Evolutionary conservation across 2,888 invertebrate species (phyloP), one percentile per base, ranked within the genome.

Genomic region (Agrochola lychnidis): DNA sequence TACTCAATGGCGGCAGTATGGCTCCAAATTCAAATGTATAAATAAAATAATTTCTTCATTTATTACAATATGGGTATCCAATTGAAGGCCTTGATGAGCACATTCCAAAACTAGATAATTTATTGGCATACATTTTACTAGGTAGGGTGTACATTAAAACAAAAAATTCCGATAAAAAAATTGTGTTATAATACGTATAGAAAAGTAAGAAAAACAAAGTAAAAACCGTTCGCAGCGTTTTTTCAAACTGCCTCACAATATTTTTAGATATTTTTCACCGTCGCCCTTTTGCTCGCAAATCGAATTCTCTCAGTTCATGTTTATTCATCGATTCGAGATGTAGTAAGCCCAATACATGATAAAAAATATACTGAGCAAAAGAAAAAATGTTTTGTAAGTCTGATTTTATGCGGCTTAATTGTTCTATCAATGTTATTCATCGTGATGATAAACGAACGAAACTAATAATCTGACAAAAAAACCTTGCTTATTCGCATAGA

Each of bases 241-340:
- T 83, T 83, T 64, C 45, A 67, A 70, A 73, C 42, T 22, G 57
- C 45, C 25, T 57, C 61, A 30, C 67, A 53, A 76, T 76, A 79
- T 73, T 83, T 83, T 76, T 79, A 19, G 36, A 63, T 51, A 70
- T 79, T 83, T 80, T 80, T 64, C 71, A 69, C 51, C 63, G 61
- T 66, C 64, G 40, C 73, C 59, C 71, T 81, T 70, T 86, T 79
- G 63, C 69, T 74, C 45, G 57, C 48, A 73, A 84, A 84, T 76
- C 76, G 56, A 74, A 79, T 82, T 75, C 64, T 53, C 51, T 70
- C 16, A 64, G 68, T 78, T 83, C 79, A 87, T 85, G 76, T 76
- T 71, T 79, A 83, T 86, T 84, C 82, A 79, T 76, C 51, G 82
- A 73, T 59, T 57, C 42, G 63, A 40, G 68, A 73, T 48, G 14